Percentiles rank a stretch among this genome's conserved stretches.
Evolutionary conservation across 2,113 vertebrate species (phyloP).

Genomic region (Pluvianellus socialis): DNA sequence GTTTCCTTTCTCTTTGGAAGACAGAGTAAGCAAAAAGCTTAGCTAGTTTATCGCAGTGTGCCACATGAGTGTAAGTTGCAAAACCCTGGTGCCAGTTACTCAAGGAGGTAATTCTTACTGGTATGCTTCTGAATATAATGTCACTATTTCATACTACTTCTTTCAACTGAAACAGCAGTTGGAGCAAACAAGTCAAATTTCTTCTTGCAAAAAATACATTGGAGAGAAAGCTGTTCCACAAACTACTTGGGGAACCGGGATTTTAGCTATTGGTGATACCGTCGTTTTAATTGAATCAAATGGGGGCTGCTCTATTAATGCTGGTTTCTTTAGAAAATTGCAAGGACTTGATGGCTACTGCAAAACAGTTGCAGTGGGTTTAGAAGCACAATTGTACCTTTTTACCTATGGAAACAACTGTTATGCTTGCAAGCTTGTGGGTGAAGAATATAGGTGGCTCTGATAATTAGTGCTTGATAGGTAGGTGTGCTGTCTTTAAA

Average conservation of each 20-base stretch:
- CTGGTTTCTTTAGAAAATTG: neutral
- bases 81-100: neutral
- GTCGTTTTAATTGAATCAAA: neutral
- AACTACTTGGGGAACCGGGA: neutral
- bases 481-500: neutral
- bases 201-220: neutral
- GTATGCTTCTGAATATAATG: neutral
- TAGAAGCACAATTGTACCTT: neutral
- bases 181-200: neutral
- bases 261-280: neutral
- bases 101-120: neutral
- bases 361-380: neutral
- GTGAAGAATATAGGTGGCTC: neutral
- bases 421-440: neutral
- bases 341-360: neutral
- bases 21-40: neutral
- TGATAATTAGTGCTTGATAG: neutral
- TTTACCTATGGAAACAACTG: neutral
- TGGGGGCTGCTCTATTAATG: neutral
- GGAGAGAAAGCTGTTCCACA: neutral
- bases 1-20: neutral
- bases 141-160: neutral
- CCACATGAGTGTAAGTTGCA: neutral
- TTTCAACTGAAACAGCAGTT: neutral
- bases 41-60: neutral